phyloP scores from a whole-genome alignment of 1,140 invertebrate genomes.

The Laodelphax striatellus region DNA sequence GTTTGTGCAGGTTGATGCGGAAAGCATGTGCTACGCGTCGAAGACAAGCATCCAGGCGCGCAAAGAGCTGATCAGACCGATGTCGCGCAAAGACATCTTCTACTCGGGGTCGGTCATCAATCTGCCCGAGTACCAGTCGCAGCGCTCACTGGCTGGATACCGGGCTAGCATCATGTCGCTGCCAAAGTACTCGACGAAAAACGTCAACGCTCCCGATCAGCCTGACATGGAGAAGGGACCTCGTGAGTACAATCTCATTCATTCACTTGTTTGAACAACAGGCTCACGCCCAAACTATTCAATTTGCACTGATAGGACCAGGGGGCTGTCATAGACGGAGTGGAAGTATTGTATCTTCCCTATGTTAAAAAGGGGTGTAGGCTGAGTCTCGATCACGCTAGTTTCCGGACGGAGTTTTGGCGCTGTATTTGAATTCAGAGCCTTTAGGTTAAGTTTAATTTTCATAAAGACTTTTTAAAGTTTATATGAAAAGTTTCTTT shows the following conservation, averaged over 20 bases:
- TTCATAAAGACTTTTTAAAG: too few species aligned
- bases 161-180: constrained; percentile 71
- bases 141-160: constrained; percentile 81
- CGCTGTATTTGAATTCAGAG: too few species aligned
- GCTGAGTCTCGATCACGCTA: too few species aligned
- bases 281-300: too few species aligned
- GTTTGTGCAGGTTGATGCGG: constrained; percentile 18
- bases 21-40: constrained; percentile 31
- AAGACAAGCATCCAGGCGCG: constrained; percentile 32
- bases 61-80: constrained; percentile 68
- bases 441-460: too few species aligned
- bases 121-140: constrained; percentile 83
- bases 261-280: too few species aligned
- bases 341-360: too few species aligned
- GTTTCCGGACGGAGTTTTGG: too few species aligned
- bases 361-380: too few species aligned
- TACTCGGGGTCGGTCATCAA: constrained; percentile 91
- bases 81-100: constrained; percentile 96
- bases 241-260: constrained; percentile 37
- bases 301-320: too few species aligned
- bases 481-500: too few species aligned
- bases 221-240: constrained; percentile 54
- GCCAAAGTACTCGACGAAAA: constrained; percentile 38
- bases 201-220: constrained; percentile 45
- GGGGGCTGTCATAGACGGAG: too few species aligned